phyloP scores from a whole-genome alignment of 2,797 vertebrate genomes.

The Kryptopterus vitreolus region DNA sequence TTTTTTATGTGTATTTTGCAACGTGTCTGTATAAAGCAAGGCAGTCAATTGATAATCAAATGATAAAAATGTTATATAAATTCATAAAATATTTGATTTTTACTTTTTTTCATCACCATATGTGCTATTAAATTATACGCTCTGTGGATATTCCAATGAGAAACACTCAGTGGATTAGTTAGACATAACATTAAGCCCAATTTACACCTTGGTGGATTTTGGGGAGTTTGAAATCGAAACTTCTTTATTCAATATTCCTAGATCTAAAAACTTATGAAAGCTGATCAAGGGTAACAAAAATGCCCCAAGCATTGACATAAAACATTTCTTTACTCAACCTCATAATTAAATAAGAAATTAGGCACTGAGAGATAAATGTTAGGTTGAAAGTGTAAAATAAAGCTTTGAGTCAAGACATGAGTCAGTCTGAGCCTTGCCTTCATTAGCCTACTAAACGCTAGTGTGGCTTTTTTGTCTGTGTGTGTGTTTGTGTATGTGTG shows the following conservation, averaged over 20 bases:
- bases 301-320: constrained; percentile 10
- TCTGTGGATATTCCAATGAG: background rate
- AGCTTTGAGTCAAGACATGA: constrained; percentile 43
- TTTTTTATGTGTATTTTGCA: background rate
- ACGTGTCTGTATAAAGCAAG: background rate
- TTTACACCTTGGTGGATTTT: background rate
- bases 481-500: constrained; percentile 34
- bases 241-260: background rate
- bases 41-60: background rate
- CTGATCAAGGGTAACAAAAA: constrained; percentile 30
- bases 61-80: background rate
- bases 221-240: background rate
- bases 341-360: constrained; percentile 36
- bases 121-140: background rate
- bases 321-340: constrained; percentile 11
- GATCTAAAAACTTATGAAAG: constrained; percentile 6
- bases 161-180: background rate
- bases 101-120: background rate
- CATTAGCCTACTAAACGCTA: constrained; percentile 54
- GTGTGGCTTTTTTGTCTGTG: constrained; percentile 39
- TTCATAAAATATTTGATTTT: background rate
- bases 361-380: constrained; percentile 37
- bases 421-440: constrained; percentile 47
- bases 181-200: background rate
- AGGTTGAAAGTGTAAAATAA: constrained; percentile 40